Conservation (phyloP, 1,140 invertebrate species). For the Coptotermes formosanus region DNA sequence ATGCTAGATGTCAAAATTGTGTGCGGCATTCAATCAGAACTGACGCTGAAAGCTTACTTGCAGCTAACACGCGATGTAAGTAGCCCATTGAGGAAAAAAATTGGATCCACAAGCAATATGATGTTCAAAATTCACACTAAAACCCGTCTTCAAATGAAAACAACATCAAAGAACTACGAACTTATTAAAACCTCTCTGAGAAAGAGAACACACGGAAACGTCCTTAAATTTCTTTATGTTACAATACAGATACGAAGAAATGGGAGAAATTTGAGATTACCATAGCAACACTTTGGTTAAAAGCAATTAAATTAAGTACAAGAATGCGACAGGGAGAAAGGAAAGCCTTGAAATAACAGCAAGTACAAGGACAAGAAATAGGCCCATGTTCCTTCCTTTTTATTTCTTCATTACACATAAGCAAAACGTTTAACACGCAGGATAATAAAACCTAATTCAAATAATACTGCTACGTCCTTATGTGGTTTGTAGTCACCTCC, state of each 20-base stretch:
- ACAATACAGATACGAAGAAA: background rate
- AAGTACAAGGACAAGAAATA: background rate
- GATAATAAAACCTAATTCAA: too few species aligned
- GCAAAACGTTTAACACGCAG: too few species aligned
- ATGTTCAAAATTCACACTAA: background rate
- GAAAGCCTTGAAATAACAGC: background rate
- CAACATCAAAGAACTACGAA: background rate
- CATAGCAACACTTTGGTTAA: background rate
- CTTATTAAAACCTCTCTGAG: background rate
- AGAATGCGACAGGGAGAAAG: background rate
- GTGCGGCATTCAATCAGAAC: too few species aligned
- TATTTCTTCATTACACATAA: too few species aligned
- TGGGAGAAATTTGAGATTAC: background rate
- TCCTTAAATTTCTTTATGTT: background rate
- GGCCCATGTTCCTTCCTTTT: too few species aligned
- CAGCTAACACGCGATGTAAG: too few species aligned
- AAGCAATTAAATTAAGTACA: background rate
- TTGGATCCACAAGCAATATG: background rate
- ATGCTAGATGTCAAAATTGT: too few species aligned
- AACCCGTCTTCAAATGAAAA: background rate
- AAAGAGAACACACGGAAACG: background rate
- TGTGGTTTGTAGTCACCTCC: too few species aligned
- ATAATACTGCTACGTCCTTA: too few species aligned
- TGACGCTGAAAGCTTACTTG: too few species aligned
- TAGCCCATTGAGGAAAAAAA: background rate